A percentile compares a stretch with the other conserved stretches of the same genome.
phyloP scores from a whole-genome alignment of 2,888 invertebrate genomes.

The Drosophila suboccidentalis region DNA sequence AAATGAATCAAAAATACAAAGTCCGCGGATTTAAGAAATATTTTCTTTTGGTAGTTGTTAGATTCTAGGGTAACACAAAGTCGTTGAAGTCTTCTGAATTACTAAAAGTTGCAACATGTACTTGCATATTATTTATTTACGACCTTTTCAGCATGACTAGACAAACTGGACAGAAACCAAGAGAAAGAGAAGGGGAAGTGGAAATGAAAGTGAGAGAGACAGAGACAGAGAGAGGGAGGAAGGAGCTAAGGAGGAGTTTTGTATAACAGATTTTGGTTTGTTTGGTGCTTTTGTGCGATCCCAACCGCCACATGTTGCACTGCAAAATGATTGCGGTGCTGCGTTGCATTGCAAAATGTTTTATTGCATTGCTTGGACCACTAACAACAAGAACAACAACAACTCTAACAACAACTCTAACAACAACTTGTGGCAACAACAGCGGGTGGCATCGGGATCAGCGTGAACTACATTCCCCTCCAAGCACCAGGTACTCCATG shows the following conservation, averaged over 20 bases:
- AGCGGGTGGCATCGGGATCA: slow-evolving; percentile 11
- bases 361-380: slow-evolving; percentile 62
- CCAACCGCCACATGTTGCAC: slow-evolving; percentile 53
- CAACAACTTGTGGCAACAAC: slow-evolving; percentile 33
- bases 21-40: no score
- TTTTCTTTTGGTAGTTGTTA: background rate
- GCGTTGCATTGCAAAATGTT: slow-evolving; percentile 64
- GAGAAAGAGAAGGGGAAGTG: background rate
- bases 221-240: background rate
- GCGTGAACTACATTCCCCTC: background rate
- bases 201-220: background rate
- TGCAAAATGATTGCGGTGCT: slow-evolving; percentile 65
- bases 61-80: background rate
- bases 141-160: slow-evolving; percentile 49
- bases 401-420: slow-evolving; percentile 24
- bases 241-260: slow-evolving; percentile 14
- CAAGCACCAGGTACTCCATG: background rate
- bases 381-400: slow-evolving; percentile 22
- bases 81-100: background rate
- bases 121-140: slow-evolving; percentile 56
- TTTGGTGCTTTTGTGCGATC: slow-evolving; percentile 35
- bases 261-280: slow-evolving; percentile 38
- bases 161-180: slow-evolving; percentile 13
- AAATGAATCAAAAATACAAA: no score
- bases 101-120: slow-evolving; percentile 17